phyloP scores from a whole-genome alignment of 1,140 invertebrate genomes.

The Ceratitis capitata region DNA sequence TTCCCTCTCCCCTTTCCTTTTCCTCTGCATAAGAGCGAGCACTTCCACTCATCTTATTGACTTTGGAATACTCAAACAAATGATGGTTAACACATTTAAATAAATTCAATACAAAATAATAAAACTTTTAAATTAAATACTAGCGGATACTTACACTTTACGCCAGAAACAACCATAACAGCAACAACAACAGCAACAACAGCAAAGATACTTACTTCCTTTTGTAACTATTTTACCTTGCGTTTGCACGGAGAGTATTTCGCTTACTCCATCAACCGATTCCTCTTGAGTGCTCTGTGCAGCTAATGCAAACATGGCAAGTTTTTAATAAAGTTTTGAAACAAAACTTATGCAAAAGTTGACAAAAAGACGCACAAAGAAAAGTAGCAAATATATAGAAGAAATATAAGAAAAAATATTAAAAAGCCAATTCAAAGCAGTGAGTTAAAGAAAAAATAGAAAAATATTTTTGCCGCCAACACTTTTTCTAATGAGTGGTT shows the following conservation, averaged over 20 bases:
- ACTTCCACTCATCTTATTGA: background rate
- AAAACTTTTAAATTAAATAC: constrained; percentile 34
- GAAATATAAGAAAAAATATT: background rate
- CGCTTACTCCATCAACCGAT: background rate
- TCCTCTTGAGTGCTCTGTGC: constrained; percentile 1
- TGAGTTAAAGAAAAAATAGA: background rate
- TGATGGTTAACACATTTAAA: constrained; percentile 19
- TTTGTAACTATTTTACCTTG: background rate
- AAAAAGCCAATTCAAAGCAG: background rate
- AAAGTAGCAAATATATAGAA: too few species aligned
- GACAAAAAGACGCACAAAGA: constrained; percentile 27
- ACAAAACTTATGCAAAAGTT: constrained; percentile 30
- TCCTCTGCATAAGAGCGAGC: too few species aligned
- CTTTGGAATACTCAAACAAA: background rate
- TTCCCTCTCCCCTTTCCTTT: too few species aligned
- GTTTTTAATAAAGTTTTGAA: constrained; percentile 35
- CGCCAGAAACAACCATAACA: background rate
- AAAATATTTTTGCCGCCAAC: constrained; percentile 22
- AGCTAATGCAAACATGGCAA: constrained; percentile 26
- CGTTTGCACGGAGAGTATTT: background rate
- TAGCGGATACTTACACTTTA: background rate
- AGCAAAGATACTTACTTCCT: background rate
- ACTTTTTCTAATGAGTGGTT: constrained; percentile 41
- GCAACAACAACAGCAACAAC: background rate
- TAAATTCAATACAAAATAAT: constrained; percentile 37